Conservation (phyloP, 2,113 vertebrate species). For the Pelodiscus sinensis region DNA sequence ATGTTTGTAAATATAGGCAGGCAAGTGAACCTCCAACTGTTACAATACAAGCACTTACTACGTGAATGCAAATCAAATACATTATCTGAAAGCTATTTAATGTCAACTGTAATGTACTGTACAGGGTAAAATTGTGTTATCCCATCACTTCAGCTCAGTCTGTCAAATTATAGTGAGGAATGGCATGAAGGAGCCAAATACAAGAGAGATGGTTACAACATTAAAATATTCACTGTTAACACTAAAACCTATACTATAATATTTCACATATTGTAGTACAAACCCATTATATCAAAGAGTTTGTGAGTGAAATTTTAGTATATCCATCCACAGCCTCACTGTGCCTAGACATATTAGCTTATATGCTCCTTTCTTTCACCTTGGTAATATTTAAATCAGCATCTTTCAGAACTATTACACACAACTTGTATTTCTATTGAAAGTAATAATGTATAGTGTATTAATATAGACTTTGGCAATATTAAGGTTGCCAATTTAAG, state of each 20-base stretch:
- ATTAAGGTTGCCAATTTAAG: background rate
- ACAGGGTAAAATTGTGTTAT: background rate
- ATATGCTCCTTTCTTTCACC: background rate
- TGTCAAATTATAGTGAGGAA: background rate
- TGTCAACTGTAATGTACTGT: background rate
- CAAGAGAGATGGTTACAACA: background rate
- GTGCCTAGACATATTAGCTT: background rate
- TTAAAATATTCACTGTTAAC: background rate
- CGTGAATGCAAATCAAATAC: background rate
- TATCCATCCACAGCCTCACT: background rate
- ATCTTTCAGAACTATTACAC: background rate
- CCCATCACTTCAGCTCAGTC: background rate
- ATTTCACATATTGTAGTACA: background rate
- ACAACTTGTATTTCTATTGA: background rate
- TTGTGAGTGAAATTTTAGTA: background rate
- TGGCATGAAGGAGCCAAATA: background rate
- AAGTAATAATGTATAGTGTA: background rate
- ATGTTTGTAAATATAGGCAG: background rate
- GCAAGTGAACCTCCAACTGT: rapidly evolving
- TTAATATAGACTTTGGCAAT: background rate
- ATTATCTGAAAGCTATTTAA: background rate
- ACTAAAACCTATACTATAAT: background rate
- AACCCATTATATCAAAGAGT: background rate
- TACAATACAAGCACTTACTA: rapidly evolving
- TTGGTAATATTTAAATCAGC: background rate